Percentiles rank a stretch among this genome's conserved stretches.
Conservation (phyloP, 2,113 vertebrate species). For the Hippopotamus amphibius region DNA sequence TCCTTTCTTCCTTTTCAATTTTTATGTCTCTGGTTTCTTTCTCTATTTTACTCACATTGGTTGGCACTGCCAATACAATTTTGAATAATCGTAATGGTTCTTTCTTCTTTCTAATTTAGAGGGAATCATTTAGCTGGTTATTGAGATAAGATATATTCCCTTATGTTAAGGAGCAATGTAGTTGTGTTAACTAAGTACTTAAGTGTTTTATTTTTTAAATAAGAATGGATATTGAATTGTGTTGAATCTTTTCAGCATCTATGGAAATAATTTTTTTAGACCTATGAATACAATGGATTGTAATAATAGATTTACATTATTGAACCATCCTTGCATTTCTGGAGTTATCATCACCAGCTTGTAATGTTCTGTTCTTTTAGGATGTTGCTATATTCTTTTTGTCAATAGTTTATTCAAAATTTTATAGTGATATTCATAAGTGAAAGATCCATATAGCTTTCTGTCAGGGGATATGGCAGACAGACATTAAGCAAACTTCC, state of each 20-base stretch:
- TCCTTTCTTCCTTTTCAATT: neutral
- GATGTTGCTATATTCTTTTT: neutral
- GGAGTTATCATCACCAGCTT: neutral
- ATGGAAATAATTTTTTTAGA: neutral
- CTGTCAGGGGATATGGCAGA: neutral
- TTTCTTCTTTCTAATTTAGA: neutral
- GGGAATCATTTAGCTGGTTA: neutral
- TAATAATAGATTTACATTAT: neutral
- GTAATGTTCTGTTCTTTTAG: neutral
- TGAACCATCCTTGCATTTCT: conserved; percentile 48
- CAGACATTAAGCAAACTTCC: neutral
- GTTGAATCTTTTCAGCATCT: neutral
- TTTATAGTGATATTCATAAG: neutral
- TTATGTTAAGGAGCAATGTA: neutral
- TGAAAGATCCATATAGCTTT: neutral
- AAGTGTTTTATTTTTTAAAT: neutral
- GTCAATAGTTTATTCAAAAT: neutral
- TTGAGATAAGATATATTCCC: conserved; percentile 15
- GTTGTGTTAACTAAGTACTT: neutral
- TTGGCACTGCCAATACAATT: neutral
- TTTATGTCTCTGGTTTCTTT: conserved; percentile 16
- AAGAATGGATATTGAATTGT: neutral
- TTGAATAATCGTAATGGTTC: neutral
- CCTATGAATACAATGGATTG: neutral
- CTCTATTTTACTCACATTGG: neutral